Evolutionary conservation across 2,797 vertebrate genomes (phyloP).

Genomic region (Prunella strophiata): DNA sequence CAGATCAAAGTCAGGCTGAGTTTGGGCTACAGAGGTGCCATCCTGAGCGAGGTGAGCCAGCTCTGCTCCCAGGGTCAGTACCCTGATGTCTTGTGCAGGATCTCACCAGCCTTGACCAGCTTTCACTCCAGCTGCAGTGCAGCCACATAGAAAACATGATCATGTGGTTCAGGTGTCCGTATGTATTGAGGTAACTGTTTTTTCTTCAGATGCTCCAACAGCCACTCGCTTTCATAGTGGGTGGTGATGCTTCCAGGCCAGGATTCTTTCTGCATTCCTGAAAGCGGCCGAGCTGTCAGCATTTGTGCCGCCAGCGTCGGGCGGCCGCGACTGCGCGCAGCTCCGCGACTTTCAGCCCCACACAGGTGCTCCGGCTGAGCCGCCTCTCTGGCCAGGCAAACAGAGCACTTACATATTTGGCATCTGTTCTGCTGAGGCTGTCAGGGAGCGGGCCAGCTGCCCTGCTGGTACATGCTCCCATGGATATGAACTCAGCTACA

Average conservation of each 20-base stretch:
- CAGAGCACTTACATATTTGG: not conserved
- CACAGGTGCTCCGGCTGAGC: not conserved
- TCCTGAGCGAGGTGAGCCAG: not conserved
- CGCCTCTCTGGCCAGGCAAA: not conserved
- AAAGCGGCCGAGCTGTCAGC: not conserved
- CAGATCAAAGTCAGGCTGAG: not conserved
- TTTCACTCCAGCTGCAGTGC: not conserved
- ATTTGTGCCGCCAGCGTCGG: fast-evolving
- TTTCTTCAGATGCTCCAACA: not conserved
- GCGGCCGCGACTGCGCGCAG: fast-evolving
- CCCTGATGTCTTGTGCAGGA: fast-evolving
- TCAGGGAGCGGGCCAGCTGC: not conserved
- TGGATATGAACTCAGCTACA: not conserved
- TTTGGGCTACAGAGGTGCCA: not conserved
- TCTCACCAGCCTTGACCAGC: not conserved
- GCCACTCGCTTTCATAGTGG: fast-evolving
- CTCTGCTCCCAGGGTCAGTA: not conserved
- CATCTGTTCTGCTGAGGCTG: constrained; percentile 15
- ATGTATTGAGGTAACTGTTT: not conserved
- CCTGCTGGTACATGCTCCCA: not conserved
- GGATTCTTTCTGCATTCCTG: not conserved
- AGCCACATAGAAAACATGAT: not conserved
- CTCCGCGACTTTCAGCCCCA: not conserved
- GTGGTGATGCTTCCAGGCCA: not conserved
- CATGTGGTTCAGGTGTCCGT: fast-evolving